phyloP scores from a whole-genome alignment of 2,797 vertebrate species.

The Eutrigla gurnardus region DNA sequence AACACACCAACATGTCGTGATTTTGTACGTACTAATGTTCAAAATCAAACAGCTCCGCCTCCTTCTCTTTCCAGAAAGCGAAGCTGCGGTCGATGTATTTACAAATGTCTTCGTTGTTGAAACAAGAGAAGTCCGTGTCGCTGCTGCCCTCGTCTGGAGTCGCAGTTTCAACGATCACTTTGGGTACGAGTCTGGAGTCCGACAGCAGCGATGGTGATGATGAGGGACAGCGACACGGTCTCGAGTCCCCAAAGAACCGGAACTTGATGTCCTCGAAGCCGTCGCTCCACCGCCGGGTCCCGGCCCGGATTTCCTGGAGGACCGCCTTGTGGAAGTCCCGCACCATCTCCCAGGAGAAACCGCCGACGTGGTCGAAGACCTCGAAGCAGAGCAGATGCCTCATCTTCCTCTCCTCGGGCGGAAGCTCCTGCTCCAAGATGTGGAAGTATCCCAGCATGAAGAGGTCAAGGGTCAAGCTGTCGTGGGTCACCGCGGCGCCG shows the following conservation, averaged over 20 bases:
- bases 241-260: slow-evolving; percentile 85
- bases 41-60: slow-evolving; percentile 92
- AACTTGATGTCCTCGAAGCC: slow-evolving; percentile 94
- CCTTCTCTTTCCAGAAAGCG: slow-evolving; percentile 97
- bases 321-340: slow-evolving; percentile 92
- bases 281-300: slow-evolving; percentile 89
- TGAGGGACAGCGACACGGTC: slow-evolving; percentile 59
- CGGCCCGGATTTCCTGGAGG: slow-evolving; percentile 88
- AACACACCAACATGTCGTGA: slow-evolving; percentile 20
- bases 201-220: slow-evolving; percentile 31
- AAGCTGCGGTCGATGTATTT: slow-evolving; percentile 95
- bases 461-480: slow-evolving; percentile 91
- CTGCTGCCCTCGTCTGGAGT: slow-evolving; percentile 50
- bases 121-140: slow-evolving; percentile 69
- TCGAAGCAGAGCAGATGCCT: slow-evolving; percentile 98
- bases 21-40: slow-evolving; percentile 65
- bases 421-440: slow-evolving; percentile 92
- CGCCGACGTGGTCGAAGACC: slow-evolving; percentile 93
- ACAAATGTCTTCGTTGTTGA: slow-evolving; percentile 89
- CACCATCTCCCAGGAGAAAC: slow-evolving; percentile 89
- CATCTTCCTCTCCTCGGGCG: slow-evolving; percentile 90
- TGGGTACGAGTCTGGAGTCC: slow-evolving; percentile 61
- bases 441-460: slow-evolving; percentile 99
- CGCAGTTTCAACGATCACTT: slow-evolving; percentile 46
- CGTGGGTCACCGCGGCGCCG: slow-evolving; percentile 81